Percentiles rank a stretch among this genome's conserved stretches.
Evolutionary conservation across 2,797 vertebrate genomes (phyloP).

Genomic region (Fistularia commersonii): DNA sequence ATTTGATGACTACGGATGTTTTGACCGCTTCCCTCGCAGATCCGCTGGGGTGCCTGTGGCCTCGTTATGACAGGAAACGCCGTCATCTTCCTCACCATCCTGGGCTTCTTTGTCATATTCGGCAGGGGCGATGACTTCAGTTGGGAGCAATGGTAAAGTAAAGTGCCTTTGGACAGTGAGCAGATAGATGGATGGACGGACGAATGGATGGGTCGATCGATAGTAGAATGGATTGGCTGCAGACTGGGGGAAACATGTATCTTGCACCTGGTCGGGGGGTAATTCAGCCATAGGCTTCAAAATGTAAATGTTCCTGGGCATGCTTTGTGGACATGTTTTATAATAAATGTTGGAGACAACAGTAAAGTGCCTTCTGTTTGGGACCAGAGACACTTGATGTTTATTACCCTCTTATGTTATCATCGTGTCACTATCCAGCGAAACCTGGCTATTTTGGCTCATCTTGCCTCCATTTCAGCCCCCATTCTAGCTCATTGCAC

Average conservation of each 20-base stretch:
- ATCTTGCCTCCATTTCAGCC: constrained; percentile 26
- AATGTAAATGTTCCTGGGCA: constrained; percentile 22
- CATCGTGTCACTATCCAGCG: constrained; percentile 21
- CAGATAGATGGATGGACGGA: neutral
- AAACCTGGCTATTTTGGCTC: constrained; percentile 24
- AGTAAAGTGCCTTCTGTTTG: constrained; percentile 54
- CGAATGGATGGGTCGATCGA: constrained; percentile 10
- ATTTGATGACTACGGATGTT: neutral
- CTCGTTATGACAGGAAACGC: constrained; percentile 91
- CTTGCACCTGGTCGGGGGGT: constrained; percentile 12
- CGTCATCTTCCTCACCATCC: constrained; percentile 92
- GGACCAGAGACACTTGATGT: constrained; percentile 31
- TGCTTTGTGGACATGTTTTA: constrained; percentile 17
- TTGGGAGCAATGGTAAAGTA: constrained; percentile 92
- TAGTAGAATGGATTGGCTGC: constrained; percentile 25
- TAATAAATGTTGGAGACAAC: constrained; percentile 18
- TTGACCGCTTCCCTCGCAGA: constrained; percentile 74
- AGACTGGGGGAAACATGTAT: constrained; percentile 31
- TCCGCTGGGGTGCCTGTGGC: constrained; percentile 91
- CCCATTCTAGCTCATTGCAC: neutral
- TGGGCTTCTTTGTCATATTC: constrained; percentile 93
- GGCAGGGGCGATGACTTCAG: constrained; percentile 90
- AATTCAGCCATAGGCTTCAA: constrained; percentile 22
- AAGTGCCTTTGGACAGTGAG: constrained; percentile 1
- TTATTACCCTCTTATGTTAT: constrained; percentile 23